Base-by-base conservation (phyloP, 2,113 vertebrate genomes). In the Odontesthes bonariensis region DNA sequence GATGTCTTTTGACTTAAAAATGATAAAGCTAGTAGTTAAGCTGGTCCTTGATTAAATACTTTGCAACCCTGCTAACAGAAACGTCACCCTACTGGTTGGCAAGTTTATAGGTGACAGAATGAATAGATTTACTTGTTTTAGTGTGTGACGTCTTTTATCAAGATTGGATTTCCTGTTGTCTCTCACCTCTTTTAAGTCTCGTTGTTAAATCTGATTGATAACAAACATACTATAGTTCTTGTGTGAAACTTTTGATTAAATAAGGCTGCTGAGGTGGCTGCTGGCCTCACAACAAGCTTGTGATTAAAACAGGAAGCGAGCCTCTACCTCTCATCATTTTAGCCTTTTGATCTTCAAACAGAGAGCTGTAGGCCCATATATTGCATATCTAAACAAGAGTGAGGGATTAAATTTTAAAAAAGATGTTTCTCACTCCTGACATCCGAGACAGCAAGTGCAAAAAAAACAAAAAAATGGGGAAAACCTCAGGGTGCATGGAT, bases 281-380 rank as follows among this genome's bases (percentile, higher is more conserved):
- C 72, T 66, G 59, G 82, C 75, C 63, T 77, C 59, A 61, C 78
- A 77, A 74, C 76, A 57, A 31, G 23, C 63, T 52, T 31, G 65
- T 68, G 80, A 85, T 82, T 78, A 78, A 69, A 75, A 78, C 32
- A 55, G 72, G 56, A 83, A 74, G 33, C 38, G 7, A 51, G 59
- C 60, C 69, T 46, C 19, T 5, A 27, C 56, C 31, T 55, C 69
- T 64, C 64, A 2, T 67, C 68, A 55, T 33, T 83, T 67, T 1
- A 40, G 46, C 69, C 78, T 75, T 79, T 87, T 84, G 74, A 83
- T 87, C 82, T 86, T 88, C 79, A 83, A 84, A 85, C 78, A 32
- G 8, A 56, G 35, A 73, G 69, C 81, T 82, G 63, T 20, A 51
- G 69, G 84, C 75, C 32, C 72, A 6, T 79, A 82, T 79, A 72